These are phyloP conservation scores for Dugesia japonica DNA, from an alignment of 2,888 invertebrate genomes.

Conservation along the genomic window DNA sequence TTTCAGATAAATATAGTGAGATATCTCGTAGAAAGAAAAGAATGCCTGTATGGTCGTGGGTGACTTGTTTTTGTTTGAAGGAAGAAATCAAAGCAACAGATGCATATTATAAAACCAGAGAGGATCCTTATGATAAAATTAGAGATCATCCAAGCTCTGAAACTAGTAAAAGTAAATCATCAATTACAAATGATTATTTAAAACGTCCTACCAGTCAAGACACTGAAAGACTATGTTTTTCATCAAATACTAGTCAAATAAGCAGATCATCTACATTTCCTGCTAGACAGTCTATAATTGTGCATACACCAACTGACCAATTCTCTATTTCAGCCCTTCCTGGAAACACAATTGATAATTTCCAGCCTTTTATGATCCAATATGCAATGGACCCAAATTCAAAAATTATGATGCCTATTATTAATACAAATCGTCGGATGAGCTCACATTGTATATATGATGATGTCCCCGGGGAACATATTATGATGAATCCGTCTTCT, in stretches of 20 bases:
- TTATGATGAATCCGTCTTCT: not conserved
- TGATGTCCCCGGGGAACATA: not conserved
- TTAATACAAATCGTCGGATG: not conserved
- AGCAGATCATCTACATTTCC: not conserved
- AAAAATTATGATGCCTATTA: not conserved
- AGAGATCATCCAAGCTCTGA: not conserved
- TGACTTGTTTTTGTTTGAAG: not conserved
- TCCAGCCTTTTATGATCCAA: not conserved
- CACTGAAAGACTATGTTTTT: slow-evolving; percentile 1
- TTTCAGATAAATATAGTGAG: not conserved
- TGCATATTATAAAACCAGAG: not conserved
- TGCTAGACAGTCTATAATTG: not conserved
- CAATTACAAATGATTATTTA: not conserved
- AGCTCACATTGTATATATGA: not conserved
- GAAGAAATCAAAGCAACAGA: not conserved
- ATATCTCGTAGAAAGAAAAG: not conserved
- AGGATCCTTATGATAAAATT: not conserved
- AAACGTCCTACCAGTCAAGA: not conserved
- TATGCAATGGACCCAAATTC: not conserved
- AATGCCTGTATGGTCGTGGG: not conserved
- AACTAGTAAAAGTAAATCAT: slow-evolving; percentile 1
- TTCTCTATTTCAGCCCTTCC: not conserved
- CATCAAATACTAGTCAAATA: not conserved
- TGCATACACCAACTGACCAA: not conserved
- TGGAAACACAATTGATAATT: not conserved